Evolutionary conservation across 2,113 vertebrate genomes (phyloP).

Genomic region (Motacilla alba): DNA sequence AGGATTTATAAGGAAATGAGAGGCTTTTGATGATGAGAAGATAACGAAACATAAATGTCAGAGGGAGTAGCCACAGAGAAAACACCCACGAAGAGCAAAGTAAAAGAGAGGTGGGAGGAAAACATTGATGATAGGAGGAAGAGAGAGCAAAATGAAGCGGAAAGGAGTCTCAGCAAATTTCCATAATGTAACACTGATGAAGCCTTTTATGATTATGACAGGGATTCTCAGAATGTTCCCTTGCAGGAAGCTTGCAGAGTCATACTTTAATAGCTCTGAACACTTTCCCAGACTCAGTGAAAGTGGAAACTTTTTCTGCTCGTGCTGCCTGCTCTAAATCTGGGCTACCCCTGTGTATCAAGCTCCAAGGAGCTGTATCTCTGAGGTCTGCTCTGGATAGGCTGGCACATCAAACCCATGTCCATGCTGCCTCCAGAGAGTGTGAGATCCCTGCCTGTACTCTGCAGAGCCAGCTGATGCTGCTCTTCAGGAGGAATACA

Average conservation of each 20-base stretch:
- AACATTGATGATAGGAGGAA: background rate
- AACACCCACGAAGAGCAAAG: background rate
- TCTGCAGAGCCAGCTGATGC: background rate
- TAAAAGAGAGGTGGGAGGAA: background rate
- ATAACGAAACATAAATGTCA: background rate
- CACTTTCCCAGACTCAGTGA: background rate
- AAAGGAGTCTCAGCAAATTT: constrained; percentile 31
- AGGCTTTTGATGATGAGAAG: background rate
- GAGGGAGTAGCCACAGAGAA: background rate
- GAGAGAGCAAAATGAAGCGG: background rate
- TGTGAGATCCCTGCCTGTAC: background rate
- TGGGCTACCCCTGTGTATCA: background rate
- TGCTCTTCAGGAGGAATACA: background rate
- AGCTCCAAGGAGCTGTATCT: background rate
- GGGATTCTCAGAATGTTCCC: background rate
- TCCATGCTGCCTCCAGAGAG: background rate
- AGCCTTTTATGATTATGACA: background rate
- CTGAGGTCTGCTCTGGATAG: background rate
- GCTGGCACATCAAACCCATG: background rate
- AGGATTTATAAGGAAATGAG: background rate
- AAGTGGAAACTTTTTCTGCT: background rate
- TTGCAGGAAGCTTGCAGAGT: background rate
- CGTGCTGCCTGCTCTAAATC: background rate
- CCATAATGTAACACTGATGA: constrained; percentile 26
- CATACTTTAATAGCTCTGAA: background rate